Conservation (phyloP, 2,888 invertebrate species). For the Hyposoter didymator region DNA sequence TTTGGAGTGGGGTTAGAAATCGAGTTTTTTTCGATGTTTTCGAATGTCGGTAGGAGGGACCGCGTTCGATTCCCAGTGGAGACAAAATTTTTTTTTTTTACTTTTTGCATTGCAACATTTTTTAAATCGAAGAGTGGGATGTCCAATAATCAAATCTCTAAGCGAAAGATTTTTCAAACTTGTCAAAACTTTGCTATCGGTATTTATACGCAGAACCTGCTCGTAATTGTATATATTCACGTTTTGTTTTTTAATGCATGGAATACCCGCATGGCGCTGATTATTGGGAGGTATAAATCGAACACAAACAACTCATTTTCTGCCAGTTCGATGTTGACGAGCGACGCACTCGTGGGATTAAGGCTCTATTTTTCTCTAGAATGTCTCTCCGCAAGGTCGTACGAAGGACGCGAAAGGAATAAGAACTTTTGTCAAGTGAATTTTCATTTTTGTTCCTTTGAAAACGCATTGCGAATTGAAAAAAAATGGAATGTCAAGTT, state of each 20-base stretch:
- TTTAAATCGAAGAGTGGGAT: neutral
- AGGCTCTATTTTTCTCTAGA: too few species aligned
- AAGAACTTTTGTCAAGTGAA: too few species aligned
- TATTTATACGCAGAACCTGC: neutral
- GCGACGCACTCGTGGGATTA: too few species aligned
- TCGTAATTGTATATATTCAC: neutral
- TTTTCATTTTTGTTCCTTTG: too few species aligned
- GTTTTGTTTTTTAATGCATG: neutral
- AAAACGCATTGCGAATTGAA: too few species aligned
- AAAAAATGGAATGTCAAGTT: too few species aligned
- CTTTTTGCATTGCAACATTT: neutral
- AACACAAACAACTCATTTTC: neutral
- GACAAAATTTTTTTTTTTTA: conserved; percentile 63
- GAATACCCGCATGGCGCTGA: conserved; percentile 4
- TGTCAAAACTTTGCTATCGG: neutral
- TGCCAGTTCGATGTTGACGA: neutral
- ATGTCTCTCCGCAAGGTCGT: too few species aligned
- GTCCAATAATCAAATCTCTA: neutral
- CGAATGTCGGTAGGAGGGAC: conserved; percentile 71
- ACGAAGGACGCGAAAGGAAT: too few species aligned
- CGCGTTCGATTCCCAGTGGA: conserved; percentile 73
- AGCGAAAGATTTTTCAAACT: neutral
- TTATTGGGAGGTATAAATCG: neutral
- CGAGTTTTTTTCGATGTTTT: neutral
- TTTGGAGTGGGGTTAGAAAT: neutral